phyloP scores from a whole-genome alignment of 1,140 invertebrate species.

The Rhysida immarginata region DNA sequence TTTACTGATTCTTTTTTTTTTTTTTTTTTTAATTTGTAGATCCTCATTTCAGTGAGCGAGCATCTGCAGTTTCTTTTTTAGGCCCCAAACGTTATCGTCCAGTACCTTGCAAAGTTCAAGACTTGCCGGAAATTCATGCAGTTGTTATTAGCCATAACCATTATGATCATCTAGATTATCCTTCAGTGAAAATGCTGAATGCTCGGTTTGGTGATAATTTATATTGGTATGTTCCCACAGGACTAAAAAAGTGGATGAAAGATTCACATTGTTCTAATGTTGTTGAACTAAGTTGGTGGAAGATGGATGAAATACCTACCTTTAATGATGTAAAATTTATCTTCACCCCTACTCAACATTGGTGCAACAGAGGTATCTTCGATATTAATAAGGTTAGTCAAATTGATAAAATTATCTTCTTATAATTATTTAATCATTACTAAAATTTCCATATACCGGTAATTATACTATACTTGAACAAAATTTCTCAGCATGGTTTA shows the following conservation, averaged over 20 bases:
- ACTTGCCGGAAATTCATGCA: slow-evolving; percentile 33
- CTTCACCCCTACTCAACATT: slow-evolving; percentile 37
- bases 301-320: slow-evolving; percentile 22
- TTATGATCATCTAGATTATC: slow-evolving; percentile 37
- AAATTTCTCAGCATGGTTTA: too few species aligned
- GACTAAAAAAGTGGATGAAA: slow-evolving; percentile 27
- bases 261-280: slow-evolving; percentile 26
- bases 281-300: slow-evolving; percentile 35
- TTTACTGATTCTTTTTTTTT: too few species aligned
- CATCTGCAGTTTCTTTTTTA: slow-evolving; percentile 19
- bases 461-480: too few species aligned
- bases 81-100: slow-evolving; percentile 29
- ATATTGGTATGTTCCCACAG: slow-evolving; percentile 33
- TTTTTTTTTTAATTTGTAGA: slow-evolving; percentile 12
- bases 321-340: slow-evolving; percentile 17
- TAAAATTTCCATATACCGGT: too few species aligned
- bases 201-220: slow-evolving; percentile 25
- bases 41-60: slow-evolving; percentile 21
- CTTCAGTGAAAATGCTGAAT: slow-evolving; percentile 27
- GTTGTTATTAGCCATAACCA: slow-evolving; percentile 39
- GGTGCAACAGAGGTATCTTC: slow-evolving; percentile 27
- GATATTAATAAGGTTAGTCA: slow-evolving; percentile 34
- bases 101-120: slow-evolving; percentile 30
- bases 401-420: too few species aligned
- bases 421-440: too few species aligned